A percentile compares a stretch with the other conserved stretches of the same genome.
Conservation (phyloP, 1,140 invertebrate genomes). For the Anoplolepis gracilipes region DNA sequence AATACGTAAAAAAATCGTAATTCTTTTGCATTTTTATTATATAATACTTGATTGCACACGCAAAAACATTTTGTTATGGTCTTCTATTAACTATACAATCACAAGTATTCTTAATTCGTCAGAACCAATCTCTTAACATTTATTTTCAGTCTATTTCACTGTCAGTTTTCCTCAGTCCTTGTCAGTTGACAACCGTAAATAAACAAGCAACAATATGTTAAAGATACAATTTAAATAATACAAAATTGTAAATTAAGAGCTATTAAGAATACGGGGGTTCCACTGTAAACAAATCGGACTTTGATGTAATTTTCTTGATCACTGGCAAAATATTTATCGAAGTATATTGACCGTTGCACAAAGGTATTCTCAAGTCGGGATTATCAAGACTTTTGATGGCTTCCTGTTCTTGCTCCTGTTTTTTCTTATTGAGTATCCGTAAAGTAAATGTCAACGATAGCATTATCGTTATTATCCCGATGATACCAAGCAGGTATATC, state of each 20-base stretch:
- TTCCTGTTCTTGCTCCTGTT: constrained; percentile 42
- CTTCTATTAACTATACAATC: not conserved
- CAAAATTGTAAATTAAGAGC: no score
- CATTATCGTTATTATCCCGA: constrained; percentile 70
- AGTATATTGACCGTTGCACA: constrained; percentile 82
- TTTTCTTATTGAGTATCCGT: constrained; percentile 78
- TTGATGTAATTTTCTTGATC: constrained; percentile 82
- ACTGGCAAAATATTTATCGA: constrained; percentile 82
- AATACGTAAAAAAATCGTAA: not conserved
- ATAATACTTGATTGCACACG: no score
- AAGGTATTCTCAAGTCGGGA: constrained; percentile 80
- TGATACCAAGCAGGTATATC: constrained; percentile 76
- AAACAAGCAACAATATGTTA: no score
- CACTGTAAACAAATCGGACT: constrained; percentile 77
- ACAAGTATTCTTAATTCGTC: not conserved
- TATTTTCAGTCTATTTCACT: no score
- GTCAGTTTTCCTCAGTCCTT: no score
- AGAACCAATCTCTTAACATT: no score
- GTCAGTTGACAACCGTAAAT: no score
- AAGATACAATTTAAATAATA: no score
- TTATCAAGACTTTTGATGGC: constrained; percentile 75
- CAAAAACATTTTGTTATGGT: not conserved
- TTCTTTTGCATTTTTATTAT: not conserved
- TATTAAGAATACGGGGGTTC: no score
- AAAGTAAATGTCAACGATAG: constrained; percentile 75